Conservation (phyloP, 2,888 invertebrate genomes). For the Geotrupes spiniger region DNA sequence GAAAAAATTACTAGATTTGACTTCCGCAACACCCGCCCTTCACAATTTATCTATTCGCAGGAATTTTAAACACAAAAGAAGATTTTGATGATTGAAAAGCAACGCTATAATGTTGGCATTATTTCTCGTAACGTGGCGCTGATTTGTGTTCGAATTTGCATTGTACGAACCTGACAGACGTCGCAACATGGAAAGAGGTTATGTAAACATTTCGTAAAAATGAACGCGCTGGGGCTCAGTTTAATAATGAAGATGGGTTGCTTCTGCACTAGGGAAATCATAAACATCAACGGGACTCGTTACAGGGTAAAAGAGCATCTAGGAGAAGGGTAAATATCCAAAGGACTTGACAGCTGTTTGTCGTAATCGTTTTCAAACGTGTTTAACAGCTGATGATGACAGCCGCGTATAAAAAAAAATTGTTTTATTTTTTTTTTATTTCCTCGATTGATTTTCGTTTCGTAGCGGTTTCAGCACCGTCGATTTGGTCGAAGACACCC, state of each 20-base stretch:
- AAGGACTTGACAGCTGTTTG: constrained; percentile 8
- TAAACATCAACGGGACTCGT: constrained; percentile 67
- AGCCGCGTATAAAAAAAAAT: too few relatives aligned
- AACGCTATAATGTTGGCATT: too few relatives aligned
- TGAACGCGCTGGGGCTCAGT: constrained; percentile 69
- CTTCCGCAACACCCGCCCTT: too few relatives aligned
- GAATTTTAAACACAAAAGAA: too few relatives aligned
- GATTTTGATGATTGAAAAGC: too few relatives aligned
- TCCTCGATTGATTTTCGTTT: too few relatives aligned
- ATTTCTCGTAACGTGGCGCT: too few relatives aligned
- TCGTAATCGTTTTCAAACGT: constrained; percentile 10
- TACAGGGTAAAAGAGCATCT: constrained; percentile 68
- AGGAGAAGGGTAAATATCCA: constrained; percentile 66
- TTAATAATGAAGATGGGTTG: constrained; percentile 72
- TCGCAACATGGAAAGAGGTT: not conserved
- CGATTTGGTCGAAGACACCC: constrained; percentile 68
- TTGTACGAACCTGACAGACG: not conserved
- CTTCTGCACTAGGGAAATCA: constrained; percentile 69
- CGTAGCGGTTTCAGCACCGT: constrained; percentile 82
- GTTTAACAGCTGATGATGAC: constrained; percentile 1
- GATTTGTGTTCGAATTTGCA: too few relatives aligned
- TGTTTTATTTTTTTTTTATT: too few relatives aligned
- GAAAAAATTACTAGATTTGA: too few relatives aligned
- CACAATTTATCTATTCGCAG: too few relatives aligned
- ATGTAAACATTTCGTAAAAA: constrained; percentile 36